Base-by-base conservation (phyloP, 1,140 invertebrate genomes). In the Heliconius himera region DNA sequence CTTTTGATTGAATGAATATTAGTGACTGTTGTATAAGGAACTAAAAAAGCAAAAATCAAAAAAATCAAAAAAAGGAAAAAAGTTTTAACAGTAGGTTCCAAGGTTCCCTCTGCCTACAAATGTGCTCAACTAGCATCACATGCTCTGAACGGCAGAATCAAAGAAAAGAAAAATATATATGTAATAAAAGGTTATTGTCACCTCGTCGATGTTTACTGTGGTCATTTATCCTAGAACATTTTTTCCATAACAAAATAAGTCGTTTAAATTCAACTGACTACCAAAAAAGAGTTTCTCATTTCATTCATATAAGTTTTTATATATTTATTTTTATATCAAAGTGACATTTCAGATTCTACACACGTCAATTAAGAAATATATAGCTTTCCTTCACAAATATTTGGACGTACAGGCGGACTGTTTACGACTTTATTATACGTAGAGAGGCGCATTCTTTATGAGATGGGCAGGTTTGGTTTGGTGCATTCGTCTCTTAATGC, bases 361-460 rank as follows among this genome's bases (percentile, higher is more conserved):
- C 80, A 78, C 80, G 80, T 81, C 80, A 77, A 81, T 74, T 77
- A 77, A 78, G 78, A 75, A 73, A 80, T 74, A 74, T 79, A 81
- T 81, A 72, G 76, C 71, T 72, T 81, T 81, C 74, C 73, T 71
- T 70, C 73, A 81, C 77, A 81, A 78, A 81, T 81, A 80, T 80
- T 75, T 76, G 73, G 70, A 74, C 78, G 76, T 75, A 75, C 76
- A 77, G 76, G 38, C 80, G 72, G 73, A 26, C 78, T 75, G 78
- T 78, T 81, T 77, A 81, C 80, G 76, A 74, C 80, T 81, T 81
- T 81, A 81, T 81, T 81, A 81, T 81, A 81, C 80, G 77, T 81
- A 72, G 78, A 81, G 76, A 81, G 60, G 33, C 73, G 72, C 76
- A 81, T 77, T 74, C 56, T 81, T 78, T 81, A 81, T 81, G 80